A percentile compares a stretch with the other conserved stretches of the same genome.
Conservation (phyloP, 2,797 vertebrate species). For the Semaprochilodus insignis region DNA sequence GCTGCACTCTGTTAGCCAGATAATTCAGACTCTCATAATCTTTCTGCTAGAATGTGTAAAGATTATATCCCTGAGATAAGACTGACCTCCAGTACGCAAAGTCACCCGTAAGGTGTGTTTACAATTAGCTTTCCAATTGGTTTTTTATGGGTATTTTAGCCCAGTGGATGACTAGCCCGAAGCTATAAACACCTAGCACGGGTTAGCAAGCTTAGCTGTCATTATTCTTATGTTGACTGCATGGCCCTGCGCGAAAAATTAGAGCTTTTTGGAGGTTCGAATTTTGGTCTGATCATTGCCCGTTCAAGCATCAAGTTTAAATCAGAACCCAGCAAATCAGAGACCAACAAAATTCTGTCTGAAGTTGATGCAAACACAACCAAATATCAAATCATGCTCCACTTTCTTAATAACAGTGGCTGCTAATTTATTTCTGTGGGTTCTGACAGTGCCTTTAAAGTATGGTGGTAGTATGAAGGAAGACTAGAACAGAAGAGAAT, state of each 20-base stretch:
- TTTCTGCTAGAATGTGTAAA: conserved; percentile 51
- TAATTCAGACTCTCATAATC: conserved; percentile 49
- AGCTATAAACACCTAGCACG: background rate
- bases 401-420: too few species aligned
- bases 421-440: too few species aligned
- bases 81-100: conserved; percentile 53
- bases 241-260: background rate
- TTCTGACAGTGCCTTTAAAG: too few species aligned
- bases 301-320: background rate
- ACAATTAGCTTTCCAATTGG: conserved; percentile 27
- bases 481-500: too few species aligned
- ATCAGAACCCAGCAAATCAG: background rate
- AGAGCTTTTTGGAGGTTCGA: background rate
- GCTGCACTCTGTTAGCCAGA: conserved; percentile 47
- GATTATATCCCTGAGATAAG: conserved; percentile 58
- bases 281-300: background rate
- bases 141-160: background rate
- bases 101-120: conserved; percentile 39
- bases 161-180: background rate
- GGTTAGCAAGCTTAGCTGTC: background rate
- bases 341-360: background rate
- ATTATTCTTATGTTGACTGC: background rate
- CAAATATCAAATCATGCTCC: too few species aligned
- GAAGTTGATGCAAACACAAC: too few species aligned
- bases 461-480: too few species aligned